Evolutionary conservation across 2,888 invertebrate genomes (phyloP).

Genomic region (Trichogramma evanescens): DNA sequence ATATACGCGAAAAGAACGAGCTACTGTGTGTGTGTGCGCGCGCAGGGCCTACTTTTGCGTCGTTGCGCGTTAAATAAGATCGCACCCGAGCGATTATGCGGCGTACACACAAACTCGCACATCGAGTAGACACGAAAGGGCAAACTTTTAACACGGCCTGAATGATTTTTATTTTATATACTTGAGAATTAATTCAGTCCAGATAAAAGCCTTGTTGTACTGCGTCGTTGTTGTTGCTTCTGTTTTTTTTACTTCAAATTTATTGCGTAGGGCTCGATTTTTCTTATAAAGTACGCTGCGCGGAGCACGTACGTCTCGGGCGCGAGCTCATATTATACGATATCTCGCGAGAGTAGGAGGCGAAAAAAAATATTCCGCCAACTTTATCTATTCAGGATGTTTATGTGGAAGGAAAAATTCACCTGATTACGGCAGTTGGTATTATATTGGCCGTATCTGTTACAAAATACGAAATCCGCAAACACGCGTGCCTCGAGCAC

Average conservation of each 20-base stretch:
- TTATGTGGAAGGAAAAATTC: background rate
- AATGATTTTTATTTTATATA: slow-evolving; percentile 9
- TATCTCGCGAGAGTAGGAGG: too few relatives aligned
- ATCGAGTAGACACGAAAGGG: background rate
- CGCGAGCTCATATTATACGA: too few relatives aligned
- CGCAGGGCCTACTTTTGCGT: background rate
- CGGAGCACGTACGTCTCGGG: too few relatives aligned
- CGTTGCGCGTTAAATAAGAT: slow-evolving; percentile 13
- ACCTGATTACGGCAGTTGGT: slow-evolving; percentile 4
- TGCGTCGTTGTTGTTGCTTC: too few relatives aligned
- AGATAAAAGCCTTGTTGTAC: slow-evolving; percentile 1
- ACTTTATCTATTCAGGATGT: too few relatives aligned
- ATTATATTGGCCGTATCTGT: slow-evolving; percentile 1
- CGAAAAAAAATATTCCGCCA: too few relatives aligned
- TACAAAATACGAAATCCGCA: slow-evolving; percentile 15
- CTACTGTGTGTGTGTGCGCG: background rate
- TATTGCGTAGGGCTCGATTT: too few relatives aligned
- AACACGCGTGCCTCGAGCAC: background rate
- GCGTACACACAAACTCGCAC: background rate
- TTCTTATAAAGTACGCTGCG: too few relatives aligned
- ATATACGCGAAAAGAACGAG: too few relatives aligned
- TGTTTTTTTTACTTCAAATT: too few relatives aligned
- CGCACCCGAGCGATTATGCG: slow-evolving; percentile 1
- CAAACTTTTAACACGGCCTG: background rate
- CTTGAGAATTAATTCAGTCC: slow-evolving; percentile 16